Evolutionary conservation across 2,888 invertebrate species (phyloP).

Genomic region (Synanthedon vespiformis): DNA sequence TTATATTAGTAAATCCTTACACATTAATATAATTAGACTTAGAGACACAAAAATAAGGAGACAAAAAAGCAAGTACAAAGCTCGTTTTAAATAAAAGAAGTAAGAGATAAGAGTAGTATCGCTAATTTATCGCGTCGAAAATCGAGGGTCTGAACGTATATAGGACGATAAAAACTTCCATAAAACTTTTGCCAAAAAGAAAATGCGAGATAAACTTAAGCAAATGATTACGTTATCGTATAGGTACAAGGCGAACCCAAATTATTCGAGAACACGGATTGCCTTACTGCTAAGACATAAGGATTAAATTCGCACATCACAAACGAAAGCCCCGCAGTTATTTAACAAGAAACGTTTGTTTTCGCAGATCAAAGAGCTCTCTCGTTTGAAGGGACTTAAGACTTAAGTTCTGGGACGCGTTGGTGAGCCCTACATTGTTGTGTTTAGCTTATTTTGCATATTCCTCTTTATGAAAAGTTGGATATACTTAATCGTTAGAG

Average conservation of each 20-base stretch:
- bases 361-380: not conserved
- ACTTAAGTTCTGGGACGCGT: not conserved
- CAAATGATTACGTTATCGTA: not conserved
- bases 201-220: not conserved
- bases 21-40: no score
- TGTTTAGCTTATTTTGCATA: not conserved
- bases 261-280: not conserved
- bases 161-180: no score
- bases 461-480: not conserved
- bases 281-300: constrained; percentile 1
- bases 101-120: no score
- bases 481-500: constrained; percentile 9
- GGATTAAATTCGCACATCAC: constrained; percentile 1
- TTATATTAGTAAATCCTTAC: no score
- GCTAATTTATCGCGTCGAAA: no score
- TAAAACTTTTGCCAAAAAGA: not conserved
- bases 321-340: not conserved
- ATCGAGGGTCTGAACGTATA: no score
- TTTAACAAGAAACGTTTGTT: not conserved
- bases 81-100: no score
- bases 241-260: not conserved
- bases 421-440: not conserved
- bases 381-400: not conserved
- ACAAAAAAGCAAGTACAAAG: no score
- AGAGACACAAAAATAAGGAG: no score